Base-by-base conservation (phyloP, 1,140 invertebrate species). In the Theocolax elegans region DNA sequence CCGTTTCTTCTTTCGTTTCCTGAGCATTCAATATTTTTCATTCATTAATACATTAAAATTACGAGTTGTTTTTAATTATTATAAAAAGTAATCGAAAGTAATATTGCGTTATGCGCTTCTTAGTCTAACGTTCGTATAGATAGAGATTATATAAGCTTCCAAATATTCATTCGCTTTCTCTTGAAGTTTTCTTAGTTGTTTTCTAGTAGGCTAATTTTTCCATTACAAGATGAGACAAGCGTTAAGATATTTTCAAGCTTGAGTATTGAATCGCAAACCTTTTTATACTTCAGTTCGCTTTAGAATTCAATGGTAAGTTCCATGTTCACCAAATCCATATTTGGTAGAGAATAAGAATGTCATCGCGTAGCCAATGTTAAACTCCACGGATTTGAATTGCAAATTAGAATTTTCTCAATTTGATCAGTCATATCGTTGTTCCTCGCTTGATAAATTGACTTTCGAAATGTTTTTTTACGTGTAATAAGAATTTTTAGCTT, bases 1-100 rank as follows among this genome's bases (percentile, higher is more conserved):
- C 76, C 75, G 64, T 72, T 58, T 76, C 83, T 80, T 71, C 80
- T 79, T 78, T 74, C 75, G 80, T 77, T 81, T 81, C 79, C 56
- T 60, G 42, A 29, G 9, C 19, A 17, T 12, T 44, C 15, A 13
- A 44, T 35, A 44, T 17, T 44, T 15, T 44, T 44, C n/a, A 12
- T 44, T 44, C 42, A 44, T 44, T n/a, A n/a, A n/a, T n/a, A n/a
- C n/a, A n/a, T n/a, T n/a, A n/a, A n/a, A n/a, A n/a, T n/a, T n/a
- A n/a, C n/a, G n/a, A n/a, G n/a, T n/a, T n/a, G n/a, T n/a, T n/a
- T n/a, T n/a, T n/a, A n/a, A n/a, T n/a, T n/a, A n/a, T n/a, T n/a
- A n/a, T n/a, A n/a, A n/a, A n/a, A n/a, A n/a, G n/a, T n/a, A n/a
- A n/a, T n/a, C n/a, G n/a, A n/a, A n/a, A n/a, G n/a, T n/a, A n/a